A percentile compares a stretch with the other conserved stretches of the same genome.
These are phyloP conservation scores for Mizuhopecten yessoensis DNA, from an alignment of 1,140 invertebrate genomes.

Conservation along the genomic window DNA sequence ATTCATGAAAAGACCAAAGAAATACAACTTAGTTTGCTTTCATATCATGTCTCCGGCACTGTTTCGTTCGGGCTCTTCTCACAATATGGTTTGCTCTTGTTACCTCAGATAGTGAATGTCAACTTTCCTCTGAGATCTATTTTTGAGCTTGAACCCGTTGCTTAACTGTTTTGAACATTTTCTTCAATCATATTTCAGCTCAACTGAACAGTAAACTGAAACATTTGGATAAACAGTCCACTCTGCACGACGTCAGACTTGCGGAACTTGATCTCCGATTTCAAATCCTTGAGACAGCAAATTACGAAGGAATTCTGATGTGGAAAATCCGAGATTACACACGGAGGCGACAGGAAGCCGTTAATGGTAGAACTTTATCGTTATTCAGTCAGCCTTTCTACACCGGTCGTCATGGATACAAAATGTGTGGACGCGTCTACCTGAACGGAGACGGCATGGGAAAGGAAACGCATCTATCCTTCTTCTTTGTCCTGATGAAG, in stretches of 20 bases:
- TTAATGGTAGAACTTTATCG: conserved; percentile 70
- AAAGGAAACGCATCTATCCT: conserved; percentile 75
- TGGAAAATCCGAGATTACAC: conserved; percentile 77
- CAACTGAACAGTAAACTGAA: neutral
- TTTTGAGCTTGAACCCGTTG: no score
- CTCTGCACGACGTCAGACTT: conserved; percentile 67
- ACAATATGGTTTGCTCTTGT: no score
- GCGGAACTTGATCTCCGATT: conserved; percentile 72
- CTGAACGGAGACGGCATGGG: conserved; percentile 81
- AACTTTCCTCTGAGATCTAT: no score
- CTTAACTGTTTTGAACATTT: no score
- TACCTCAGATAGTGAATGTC: no score
- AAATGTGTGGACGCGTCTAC: conserved; percentile 79
- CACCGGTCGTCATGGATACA: conserved; percentile 78
- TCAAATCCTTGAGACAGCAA: conserved; percentile 71
- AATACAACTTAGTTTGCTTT: no score
- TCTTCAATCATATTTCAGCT: neutral
- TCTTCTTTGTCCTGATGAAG: conserved; percentile 81
- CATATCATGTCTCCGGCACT: no score
- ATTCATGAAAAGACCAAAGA: no score
- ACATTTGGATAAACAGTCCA: neutral
- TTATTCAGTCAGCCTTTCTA: conserved; percentile 81
- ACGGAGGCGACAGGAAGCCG: conserved; percentile 71
- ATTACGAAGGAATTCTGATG: conserved; percentile 73
- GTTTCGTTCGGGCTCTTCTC: no score